Percentiles rank a stretch among this genome's conserved stretches.
Evolutionary conservation across 2,113 vertebrate species (phyloP).

Genomic region (Lagenorhynchus albirostris): DNA sequence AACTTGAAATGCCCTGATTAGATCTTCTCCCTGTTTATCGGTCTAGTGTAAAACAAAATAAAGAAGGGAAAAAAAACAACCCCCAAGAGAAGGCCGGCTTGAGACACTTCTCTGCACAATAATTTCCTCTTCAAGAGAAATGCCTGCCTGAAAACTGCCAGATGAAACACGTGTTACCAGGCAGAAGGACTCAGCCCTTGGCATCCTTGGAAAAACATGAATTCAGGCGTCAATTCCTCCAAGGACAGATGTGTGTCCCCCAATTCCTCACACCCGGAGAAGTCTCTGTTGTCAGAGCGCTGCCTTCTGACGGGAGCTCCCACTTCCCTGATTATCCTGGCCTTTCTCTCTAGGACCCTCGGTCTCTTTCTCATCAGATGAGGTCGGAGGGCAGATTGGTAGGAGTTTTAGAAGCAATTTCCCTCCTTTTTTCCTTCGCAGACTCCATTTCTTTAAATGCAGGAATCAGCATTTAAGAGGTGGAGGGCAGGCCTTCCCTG

Average conservation of each 20-base stretch:
- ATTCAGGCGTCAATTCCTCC: background rate
- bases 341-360: background rate
- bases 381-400: background rate
- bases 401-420: background rate
- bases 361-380: background rate
- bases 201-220: background rate
- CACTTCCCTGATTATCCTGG: accelerated
- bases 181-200: accelerated
- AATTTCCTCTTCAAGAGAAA: background rate
- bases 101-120: background rate
- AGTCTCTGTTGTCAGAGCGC: background rate
- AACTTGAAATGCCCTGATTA: background rate
- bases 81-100: background rate
- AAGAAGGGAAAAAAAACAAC: background rate
- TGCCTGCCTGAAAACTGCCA: background rate
- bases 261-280: accelerated
- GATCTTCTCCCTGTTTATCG: background rate
- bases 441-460: background rate
- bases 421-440: background rate
- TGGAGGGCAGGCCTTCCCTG: no score
- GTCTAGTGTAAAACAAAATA: background rate
- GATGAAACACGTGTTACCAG: background rate
- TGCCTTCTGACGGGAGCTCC: background rate
- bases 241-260: background rate
- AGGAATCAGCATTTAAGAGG: background rate